Evolutionary conservation across 1,140 invertebrate genomes (phyloP).

Genomic region (Agrypnia vestita): DNA sequence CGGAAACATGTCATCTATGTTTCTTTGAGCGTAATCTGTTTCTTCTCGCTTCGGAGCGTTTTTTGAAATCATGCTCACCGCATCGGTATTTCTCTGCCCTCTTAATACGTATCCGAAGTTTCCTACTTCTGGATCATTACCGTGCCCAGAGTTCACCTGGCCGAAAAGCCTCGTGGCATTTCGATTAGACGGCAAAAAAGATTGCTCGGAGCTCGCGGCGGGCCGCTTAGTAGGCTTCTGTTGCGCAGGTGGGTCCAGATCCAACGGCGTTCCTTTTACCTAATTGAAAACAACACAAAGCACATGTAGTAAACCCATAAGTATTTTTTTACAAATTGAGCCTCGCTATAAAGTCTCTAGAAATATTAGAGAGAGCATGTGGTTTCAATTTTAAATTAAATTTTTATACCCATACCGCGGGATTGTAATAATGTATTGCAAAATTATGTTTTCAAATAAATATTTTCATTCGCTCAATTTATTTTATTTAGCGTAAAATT

Average conservation of each 20-base stretch:
- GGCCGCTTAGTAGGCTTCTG: conserved; percentile 26
- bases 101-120: conserved; percentile 17
- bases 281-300: conserved; percentile 40
- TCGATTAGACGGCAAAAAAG: conserved; percentile 3
- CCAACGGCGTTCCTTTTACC: conserved; percentile 50
- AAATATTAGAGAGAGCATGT: conserved; percentile 29
- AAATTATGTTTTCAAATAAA: no score
- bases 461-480: no score
- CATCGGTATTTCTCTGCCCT: conserved; percentile 35
- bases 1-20: background rate
- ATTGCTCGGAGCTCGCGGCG: background rate
- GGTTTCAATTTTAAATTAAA: conserved; percentile 33
- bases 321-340: background rate
- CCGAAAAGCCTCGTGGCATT: conserved; percentile 46
- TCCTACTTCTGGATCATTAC: conserved; percentile 32
- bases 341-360: background rate
- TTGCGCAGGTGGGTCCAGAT: conserved; percentile 42
- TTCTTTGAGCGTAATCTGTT: background rate
- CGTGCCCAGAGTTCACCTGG: background rate
- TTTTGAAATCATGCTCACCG: background rate
- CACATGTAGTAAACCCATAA: conserved; percentile 27
- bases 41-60: conserved; percentile 20
- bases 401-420: conserved; percentile 2
- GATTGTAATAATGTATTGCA: background rate
- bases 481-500: no score